Conservation (phyloP, 2,113 vertebrate species). For the Takifugu flavidus region DNA sequence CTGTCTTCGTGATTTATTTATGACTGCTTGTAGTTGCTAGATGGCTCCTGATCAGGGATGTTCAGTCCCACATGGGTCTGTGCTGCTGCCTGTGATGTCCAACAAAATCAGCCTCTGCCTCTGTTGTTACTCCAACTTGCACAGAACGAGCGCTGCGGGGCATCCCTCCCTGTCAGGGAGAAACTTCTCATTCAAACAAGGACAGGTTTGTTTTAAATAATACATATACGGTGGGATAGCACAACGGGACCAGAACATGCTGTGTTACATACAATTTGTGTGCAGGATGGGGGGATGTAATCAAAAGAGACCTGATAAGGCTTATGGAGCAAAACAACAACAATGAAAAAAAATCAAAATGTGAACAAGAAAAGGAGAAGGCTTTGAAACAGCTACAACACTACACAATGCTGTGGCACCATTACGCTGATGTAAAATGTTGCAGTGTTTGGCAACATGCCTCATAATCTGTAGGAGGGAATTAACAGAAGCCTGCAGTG, state of each 20-base stretch:
- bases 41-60: constrained; percentile 31
- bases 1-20: constrained; percentile 71
- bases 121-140: constrained; percentile 21
- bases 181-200: constrained; percentile 18
- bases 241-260: constrained; percentile 9
- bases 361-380: neutral
- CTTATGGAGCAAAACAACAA: neutral
- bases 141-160: constrained; percentile 17
- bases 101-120: constrained; percentile 21
- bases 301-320: neutral
- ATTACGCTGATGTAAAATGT: constrained; percentile 43
- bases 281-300: neutral
- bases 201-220: constrained; percentile 1
- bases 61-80: constrained; percentile 32
- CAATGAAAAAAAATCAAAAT: neutral
- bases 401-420: constrained; percentile 9
- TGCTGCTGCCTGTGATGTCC: constrained; percentile 40
- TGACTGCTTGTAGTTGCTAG: constrained; percentile 30
- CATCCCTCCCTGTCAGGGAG: constrained; percentile 10
- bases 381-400: constrained; percentile 9
- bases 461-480: constrained; percentile 51
- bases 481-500: constrained; percentile 47
- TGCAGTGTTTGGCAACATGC: constrained; percentile 56
- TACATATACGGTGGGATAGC: neutral
- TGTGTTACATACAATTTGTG: neutral